Base-by-base conservation (phyloP, 2,888 invertebrate species). In the Halocaridina rubra region DNA sequence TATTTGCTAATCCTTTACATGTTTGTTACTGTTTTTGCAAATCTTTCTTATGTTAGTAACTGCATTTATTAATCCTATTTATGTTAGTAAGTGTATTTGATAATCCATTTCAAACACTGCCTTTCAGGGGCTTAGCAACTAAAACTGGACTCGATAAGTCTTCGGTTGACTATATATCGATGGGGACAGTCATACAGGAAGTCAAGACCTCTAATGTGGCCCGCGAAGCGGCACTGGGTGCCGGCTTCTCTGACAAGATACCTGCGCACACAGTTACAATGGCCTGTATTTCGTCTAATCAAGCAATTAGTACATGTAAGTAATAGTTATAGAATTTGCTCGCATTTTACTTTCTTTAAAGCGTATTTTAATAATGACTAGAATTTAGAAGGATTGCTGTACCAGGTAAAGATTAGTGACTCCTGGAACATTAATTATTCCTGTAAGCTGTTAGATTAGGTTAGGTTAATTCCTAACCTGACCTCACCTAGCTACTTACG, bases 241-340 rank as follows among this genome's bases (percentile, higher is more conserved):
- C 97, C 67, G 98, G 98, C 1, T 97, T 96, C 91, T 96, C 96
- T 88, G 94, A 97, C 89, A 94, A 93, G 89, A 98, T 96, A 7
- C 99, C 99, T 0, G 95, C 97, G 0, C 98, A 99, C 90, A 99
- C 99, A 0, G 99, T 99, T 76, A 98, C 99, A 64, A 97, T 98
- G 96, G 99, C 99, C 8, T 99, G 99, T 91, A 99, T 99, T 89
- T 98, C 98, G 19, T 96, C 98, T 32, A 99, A 99, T 92, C 95
- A 94, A 89, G 94, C 94, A 57, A 92, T 94, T 79, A 93, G 94
- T 0, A 93, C 94, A 88, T 96, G 93, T 92, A 89, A 85, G 89
- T 89, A 7, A n/a, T n/a, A n/a, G n/a, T n/a, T n/a, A n/a, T n/a
- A n/a, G n/a, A n/a, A n/a, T n/a, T n/a, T n/a, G n/a, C n/a, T n/a